Evolutionary conservation across 2,888 invertebrate species (phyloP), one percentile per base, ranked within the genome.

Genomic region (Cephalotes varians): DNA sequence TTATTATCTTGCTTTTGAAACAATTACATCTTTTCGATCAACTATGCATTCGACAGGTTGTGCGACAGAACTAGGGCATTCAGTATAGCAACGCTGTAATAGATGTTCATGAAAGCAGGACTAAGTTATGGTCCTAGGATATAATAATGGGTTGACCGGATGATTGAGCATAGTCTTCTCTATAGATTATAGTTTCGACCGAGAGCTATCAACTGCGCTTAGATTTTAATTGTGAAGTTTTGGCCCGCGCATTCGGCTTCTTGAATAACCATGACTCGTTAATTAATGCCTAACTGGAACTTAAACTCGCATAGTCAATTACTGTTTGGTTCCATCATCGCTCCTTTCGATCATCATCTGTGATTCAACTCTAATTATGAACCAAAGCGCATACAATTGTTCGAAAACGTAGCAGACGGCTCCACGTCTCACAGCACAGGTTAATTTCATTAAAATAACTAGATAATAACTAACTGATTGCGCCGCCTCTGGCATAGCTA

Each of bases 141-240:
- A 85, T 88, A 89, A 88, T 88, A 86, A 85, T 79, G n/a, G 31
- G 21, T 77, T 74, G 81, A 81, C 60, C 73, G 77, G 76, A 81
- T 82, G 85, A 73, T 83, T 40, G 77, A 56, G 18, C 84, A 73
- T 80, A 76, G 81, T 87, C 88, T 83, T 51, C 73, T 81, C 82
- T 62, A n/a, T n/a, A 83, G 84, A 87, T 90, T 91, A 87, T 89
- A 84, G 87, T 56, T 69, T 71, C 69, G 25, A 25, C 60, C 58
- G 69, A 67, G 72, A 77, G 79, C 79, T 85, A 83, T 83, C 84
- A 69, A 72, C 81, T 83, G 76, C 83, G 85, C 85, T 85, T 88
- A 89, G 90, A 91, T 92, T 92, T 92, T 92, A 92, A 92, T 92
- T 89, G 90, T 73, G 51, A 84, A 90, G 87, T 90, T 92, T 65